Conservation (phyloP, 2,888 invertebrate genomes). For the Scaptomyza flava region DNA sequence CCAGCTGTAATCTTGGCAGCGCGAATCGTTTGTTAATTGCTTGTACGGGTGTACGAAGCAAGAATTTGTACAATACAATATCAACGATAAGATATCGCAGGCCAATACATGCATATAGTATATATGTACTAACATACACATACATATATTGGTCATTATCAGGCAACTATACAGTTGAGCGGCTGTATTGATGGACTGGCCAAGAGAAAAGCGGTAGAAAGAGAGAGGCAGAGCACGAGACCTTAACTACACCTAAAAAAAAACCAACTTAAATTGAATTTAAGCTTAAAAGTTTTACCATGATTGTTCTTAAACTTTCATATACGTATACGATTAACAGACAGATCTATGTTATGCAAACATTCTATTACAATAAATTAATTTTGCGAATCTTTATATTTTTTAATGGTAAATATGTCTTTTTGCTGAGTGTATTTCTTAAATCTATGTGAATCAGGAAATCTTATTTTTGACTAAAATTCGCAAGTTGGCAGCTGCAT, state of each 20-base stretch:
- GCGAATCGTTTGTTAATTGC: slow-evolving; percentile 80
- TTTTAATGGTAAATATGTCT: too few relatives aligned
- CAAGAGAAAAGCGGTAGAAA: neutral
- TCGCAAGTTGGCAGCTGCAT: slow-evolving; percentile 13
- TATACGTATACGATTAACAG: too few relatives aligned
- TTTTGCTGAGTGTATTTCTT: neutral
- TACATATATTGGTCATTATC: slow-evolving; percentile 13
- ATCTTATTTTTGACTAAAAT: slow-evolving; percentile 18
- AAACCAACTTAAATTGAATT: neutral
- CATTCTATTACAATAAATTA: too few relatives aligned
- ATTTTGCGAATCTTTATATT: too few relatives aligned
- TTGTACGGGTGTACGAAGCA: slow-evolving; percentile 73
- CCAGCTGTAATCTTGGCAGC: slow-evolving; percentile 38
- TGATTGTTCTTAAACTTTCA: too few relatives aligned
- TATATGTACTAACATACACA: neutral
- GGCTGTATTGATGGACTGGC: slow-evolving; percentile 31
- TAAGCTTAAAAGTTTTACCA: too few relatives aligned
- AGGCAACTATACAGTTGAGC: slow-evolving; percentile 6
- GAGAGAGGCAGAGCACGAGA: slow-evolving; percentile 31
- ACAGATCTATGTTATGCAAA: too few relatives aligned
- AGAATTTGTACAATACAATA: slow-evolving; percentile 56
- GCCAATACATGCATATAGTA: neutral
- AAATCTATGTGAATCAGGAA: slow-evolving; percentile 27
- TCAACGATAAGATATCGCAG: slow-evolving; percentile 69
- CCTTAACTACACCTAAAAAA: slow-evolving; percentile 14